Evolutionary conservation across 1,140 invertebrate species (phyloP).

Genomic region (Lucilia cuprina): DNA sequence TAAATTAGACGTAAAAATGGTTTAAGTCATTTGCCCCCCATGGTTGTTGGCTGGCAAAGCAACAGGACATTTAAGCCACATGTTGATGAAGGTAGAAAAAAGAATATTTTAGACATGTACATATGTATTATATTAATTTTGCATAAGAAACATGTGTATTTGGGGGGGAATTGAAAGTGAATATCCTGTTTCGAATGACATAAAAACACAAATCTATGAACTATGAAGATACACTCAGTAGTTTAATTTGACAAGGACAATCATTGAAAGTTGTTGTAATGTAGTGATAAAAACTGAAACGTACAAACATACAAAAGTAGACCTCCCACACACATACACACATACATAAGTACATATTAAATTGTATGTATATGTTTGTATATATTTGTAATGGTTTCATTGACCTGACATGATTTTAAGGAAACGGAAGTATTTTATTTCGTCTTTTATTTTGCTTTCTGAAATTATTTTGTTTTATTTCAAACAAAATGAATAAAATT

Average conservation of each 20-base stretch:
- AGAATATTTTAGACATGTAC: not conserved
- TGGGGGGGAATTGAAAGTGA: not conserved
- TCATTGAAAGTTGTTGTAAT: not conserved
- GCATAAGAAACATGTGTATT: not conserved
- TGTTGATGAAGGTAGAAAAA: not conserved
- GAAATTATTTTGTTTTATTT: not conserved
- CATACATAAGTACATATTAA: too few relatives aligned
- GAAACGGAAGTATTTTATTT: not conserved
- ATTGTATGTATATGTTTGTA: not conserved
- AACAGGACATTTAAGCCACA: not conserved
- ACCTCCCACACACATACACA: not conserved
- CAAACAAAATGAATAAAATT: not conserved
- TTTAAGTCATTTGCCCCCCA: not conserved
- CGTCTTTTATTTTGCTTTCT: not conserved
- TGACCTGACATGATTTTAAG: not conserved
- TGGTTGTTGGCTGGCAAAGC: not conserved
- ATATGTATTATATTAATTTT: not conserved
- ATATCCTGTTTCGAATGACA: not conserved
- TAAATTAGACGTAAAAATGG: not conserved
- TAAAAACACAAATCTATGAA: not conserved
- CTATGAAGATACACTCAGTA: not conserved
- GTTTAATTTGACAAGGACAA: not conserved
- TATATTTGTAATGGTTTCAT: not conserved
- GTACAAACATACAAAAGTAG: not conserved
- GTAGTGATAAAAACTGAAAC: not conserved